Conservation (phyloP, 1,140 invertebrate genomes). For the Charaxes varanes region DNA sequence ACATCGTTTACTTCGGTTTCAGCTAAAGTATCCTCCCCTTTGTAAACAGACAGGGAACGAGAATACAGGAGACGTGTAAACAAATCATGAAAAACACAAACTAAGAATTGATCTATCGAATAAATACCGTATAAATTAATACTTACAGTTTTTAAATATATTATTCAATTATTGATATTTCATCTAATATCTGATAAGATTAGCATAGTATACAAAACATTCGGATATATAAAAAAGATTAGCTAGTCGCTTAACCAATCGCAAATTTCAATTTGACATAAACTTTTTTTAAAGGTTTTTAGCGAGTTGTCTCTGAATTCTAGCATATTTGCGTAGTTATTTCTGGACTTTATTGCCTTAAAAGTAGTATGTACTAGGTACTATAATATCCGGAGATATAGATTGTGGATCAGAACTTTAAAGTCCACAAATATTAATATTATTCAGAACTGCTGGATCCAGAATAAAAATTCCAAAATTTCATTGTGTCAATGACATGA, state of each 20-base stretch:
- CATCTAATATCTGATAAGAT: constrained; percentile 35
- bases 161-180: constrained; percentile 27
- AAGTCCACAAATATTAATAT: too few relatives aligned
- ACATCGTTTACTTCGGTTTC: constrained; percentile 7
- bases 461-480: too few relatives aligned
- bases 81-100: constrained; percentile 32
- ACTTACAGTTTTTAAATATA: constrained; percentile 42
- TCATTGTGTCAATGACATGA: too few relatives aligned
- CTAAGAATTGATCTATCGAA: constrained; percentile 4
- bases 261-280: constrained; percentile 18
- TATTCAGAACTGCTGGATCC: too few relatives aligned
- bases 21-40: constrained; percentile 54
- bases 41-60: constrained; percentile 53
- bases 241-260: constrained; percentile 40
- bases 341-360: too few relatives aligned
- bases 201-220: constrained; percentile 58
- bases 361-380: too few relatives aligned
- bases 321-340: too few relatives aligned
- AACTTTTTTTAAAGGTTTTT: too few relatives aligned
- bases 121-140: constrained; percentile 10
- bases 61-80: constrained; percentile 63
- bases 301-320: too few relatives aligned
- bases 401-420: too few relatives aligned
- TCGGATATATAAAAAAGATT: constrained; percentile 36
- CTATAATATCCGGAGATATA: too few relatives aligned